Evolutionary conservation across 2,113 vertebrate genomes (phyloP).

Genomic region (Rhipidura dahli): DNA sequence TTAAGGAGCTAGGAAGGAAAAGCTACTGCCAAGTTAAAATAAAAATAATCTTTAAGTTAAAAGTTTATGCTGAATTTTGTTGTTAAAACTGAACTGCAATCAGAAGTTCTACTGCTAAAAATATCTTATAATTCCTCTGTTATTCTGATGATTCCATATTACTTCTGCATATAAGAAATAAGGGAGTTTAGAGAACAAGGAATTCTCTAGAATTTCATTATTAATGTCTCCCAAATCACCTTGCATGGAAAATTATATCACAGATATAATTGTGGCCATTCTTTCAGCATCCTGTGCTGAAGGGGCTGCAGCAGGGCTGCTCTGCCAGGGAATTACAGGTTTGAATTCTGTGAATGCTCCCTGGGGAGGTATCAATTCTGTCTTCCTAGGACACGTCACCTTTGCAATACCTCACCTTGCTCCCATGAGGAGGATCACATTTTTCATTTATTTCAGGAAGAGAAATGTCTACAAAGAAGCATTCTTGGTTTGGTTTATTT

Average conservation of each 20-base stretch:
- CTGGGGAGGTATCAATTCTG: not conserved
- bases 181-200: not conserved
- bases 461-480: not conserved
- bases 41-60: too few relatives aligned
- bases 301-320: not conserved
- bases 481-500: not conserved
- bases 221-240: not conserved
- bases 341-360: not conserved
- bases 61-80: not conserved
- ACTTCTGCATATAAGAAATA: not conserved
- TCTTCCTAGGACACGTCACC: not conserved
- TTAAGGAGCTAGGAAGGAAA: not conserved
- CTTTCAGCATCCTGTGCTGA: not conserved
- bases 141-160: not conserved
- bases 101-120: not conserved
- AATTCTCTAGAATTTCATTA: not conserved
- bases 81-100: not conserved
- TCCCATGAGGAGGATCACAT: not conserved
- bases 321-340: not conserved
- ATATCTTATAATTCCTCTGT: not conserved
- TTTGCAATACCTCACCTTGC: not conserved
- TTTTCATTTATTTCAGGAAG: not conserved
- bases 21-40: not conserved
- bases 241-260: not conserved
- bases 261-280: not conserved